These are phyloP conservation scores for Solenopsis invicta DNA, from an alignment of 1,140 invertebrate genomes.

Conservation along the genomic window DNA sequence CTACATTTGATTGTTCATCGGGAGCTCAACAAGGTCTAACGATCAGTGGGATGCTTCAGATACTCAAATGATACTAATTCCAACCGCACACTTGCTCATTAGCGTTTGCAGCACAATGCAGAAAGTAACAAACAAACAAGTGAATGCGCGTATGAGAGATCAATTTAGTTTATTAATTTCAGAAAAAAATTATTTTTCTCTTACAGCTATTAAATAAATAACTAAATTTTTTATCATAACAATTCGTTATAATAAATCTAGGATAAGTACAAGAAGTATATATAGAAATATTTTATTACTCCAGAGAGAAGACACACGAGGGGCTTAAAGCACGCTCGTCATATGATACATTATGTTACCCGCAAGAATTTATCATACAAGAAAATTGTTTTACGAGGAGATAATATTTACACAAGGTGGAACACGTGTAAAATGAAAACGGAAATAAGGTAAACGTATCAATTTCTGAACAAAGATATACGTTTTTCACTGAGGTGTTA, in stretches of 20 bases:
- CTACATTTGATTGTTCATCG: slow-evolving; percentile 36
- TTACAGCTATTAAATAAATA: neutral
- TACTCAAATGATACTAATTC: slow-evolving; percentile 24
- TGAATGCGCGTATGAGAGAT: neutral
- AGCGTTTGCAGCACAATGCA: neutral
- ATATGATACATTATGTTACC: neutral
- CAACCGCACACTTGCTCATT: neutral
- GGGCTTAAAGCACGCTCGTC: neutral
- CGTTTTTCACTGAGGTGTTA: too few species aligned
- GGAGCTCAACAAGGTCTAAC: neutral
- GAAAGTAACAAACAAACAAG: neutral
- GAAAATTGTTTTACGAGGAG: neutral
- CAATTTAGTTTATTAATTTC: neutral
- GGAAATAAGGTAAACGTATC: neutral
- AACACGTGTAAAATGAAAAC: slow-evolving; percentile 5
- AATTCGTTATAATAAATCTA: neutral
- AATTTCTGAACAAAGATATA: too few species aligned
- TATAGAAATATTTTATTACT: slow-evolving; percentile 28
- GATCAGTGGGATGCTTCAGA: neutral
- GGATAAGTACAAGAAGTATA: neutral
- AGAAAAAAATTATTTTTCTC: neutral
- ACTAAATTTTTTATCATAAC: neutral
- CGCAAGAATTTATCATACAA: slow-evolving; percentile 11
- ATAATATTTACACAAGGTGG: neutral
- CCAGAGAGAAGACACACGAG: neutral